Base-by-base conservation (phyloP, 37 sponge, comb jelly and placozoan genomes). In the Ianthella basta region DNA sequence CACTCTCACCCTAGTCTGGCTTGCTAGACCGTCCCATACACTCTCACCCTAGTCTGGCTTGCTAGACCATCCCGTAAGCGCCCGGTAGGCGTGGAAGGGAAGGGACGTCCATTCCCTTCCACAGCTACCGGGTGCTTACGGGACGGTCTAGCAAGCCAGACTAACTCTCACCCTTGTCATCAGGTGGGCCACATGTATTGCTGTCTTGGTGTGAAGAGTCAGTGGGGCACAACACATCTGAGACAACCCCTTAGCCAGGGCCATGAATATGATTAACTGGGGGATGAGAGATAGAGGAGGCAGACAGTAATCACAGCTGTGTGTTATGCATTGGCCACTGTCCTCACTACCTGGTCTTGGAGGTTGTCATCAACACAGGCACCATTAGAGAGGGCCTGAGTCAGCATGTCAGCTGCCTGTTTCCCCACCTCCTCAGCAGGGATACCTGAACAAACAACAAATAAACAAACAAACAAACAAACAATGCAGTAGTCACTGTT, bases 141-240 rank as follows among this genome's bases (percentile, higher is more conserved):
- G n/a, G n/a, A n/a, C n/a, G n/a, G n/a, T n/a, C n/a, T n/a, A n/a
- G n/a, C n/a, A n/a, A n/a, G n/a, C n/a, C n/a, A n/a, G n/a, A n/a
- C n/a, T n/a, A n/a, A n/a, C n/a, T n/a, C 59, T 67, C 59, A 89
- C 96, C 65, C 87, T 80, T 15, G 89, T 86, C 63, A 96, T 60
- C 32, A 53, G 37, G 40, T 96, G 81, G 0, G 84, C 90, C 1
- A 98, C 32, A 72, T 95, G 86, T 32, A 98, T 95, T 15, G 98
- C 98, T 24, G 98, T 98, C 83, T 89, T 36, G 29, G 98, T 95
- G 91, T 98, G 98, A 5, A 98, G 94, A 59, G 98, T 91, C 80
- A 98, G 80, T 0, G 96, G 91, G 6, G 96, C 96, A 59, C 90
- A 91, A 59, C 88, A 80, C 13, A 98, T 60, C 10, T 25, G 44